A percentile compares a stretch with the other conserved stretches of the same genome.
These are phyloP conservation scores for Aplodontia rufa DNA, from an alignment of 2,113 vertebrate species.

Conservation along the genomic window DNA sequence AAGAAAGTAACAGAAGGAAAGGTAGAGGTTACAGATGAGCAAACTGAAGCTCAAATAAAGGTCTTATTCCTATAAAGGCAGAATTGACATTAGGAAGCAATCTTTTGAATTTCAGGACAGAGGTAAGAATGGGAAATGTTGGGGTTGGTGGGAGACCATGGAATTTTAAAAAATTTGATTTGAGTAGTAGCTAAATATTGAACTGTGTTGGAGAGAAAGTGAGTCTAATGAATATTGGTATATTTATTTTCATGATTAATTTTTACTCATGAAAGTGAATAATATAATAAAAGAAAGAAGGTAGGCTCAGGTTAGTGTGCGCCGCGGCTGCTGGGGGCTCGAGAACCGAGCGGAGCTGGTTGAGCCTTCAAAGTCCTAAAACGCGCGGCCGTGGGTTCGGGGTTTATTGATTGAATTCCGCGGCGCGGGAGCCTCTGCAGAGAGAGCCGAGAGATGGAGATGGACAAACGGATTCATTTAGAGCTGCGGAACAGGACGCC, in stretches of 20 bases:
- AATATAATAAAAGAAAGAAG: no score
- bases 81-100: not conserved
- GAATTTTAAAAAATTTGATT: not conserved
- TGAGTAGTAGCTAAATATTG: not conserved
- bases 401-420: slow-evolving; percentile 85
- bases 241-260: not conserved
- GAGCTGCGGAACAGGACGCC: slow-evolving; percentile 99
- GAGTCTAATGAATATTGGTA: not conserved
- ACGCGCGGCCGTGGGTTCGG: slow-evolving; percentile 83
- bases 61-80: not conserved
- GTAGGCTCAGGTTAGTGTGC: slow-evolving; percentile 97
- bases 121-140: not conserved
- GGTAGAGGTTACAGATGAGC: not conserved
- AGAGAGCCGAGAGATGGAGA: slow-evolving; percentile 91
- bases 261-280: not conserved
- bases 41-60: not conserved
- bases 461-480: slow-evolving; percentile 98
- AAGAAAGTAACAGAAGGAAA: not conserved
- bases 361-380: slow-evolving; percentile 92
- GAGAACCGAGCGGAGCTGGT: slow-evolving; percentile 92
- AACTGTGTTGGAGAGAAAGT: not conserved
- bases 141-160: no score
- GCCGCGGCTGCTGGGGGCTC: slow-evolving; percentile 90
- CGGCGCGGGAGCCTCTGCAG: slow-evolving; percentile 82
- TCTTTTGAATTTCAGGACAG: not conserved